phyloP scores from a whole-genome alignment of 2,797 vertebrate species.

The Phataginus tricuspis region DNA sequence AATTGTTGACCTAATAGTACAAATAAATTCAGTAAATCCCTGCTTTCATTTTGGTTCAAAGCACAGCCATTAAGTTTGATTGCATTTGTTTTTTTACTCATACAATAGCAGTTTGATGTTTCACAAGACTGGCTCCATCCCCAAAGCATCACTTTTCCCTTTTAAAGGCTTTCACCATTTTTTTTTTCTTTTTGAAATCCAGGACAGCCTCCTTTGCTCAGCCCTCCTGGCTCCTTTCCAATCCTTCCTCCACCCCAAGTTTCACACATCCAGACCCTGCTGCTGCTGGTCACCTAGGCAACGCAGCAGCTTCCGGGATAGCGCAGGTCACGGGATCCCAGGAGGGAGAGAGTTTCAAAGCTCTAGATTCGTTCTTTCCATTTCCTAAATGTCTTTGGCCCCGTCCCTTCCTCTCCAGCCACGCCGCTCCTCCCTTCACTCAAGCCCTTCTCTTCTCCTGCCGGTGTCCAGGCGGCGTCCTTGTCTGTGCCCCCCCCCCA shows the following conservation, averaged over 20 bases:
- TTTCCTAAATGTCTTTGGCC: background rate
- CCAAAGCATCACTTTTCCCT: background rate
- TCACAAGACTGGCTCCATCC: background rate
- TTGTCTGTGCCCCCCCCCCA: background rate
- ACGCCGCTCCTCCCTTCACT: background rate
- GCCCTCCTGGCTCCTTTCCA: slow-evolving; percentile 54
- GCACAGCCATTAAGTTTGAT: background rate
- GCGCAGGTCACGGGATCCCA: slow-evolving; percentile 50
- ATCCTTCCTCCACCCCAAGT: background rate
- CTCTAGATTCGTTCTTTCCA: slow-evolving; percentile 10
- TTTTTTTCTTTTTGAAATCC: background rate
- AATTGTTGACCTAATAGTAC: background rate
- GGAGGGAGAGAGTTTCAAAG: slow-evolving; percentile 33
- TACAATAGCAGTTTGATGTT: background rate
- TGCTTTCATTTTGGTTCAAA: slow-evolving; percentile 17
- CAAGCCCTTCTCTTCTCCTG: background rate
- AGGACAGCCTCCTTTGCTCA: background rate
- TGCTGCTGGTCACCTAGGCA: slow-evolving; percentile 70
- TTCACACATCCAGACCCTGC: slow-evolving; percentile 44
- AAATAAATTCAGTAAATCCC: background rate
- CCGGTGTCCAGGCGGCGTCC: too few species aligned
- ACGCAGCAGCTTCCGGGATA: slow-evolving; percentile 38
- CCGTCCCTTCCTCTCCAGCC: background rate
- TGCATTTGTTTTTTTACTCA: background rate
- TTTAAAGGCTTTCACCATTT: background rate